Base-by-base conservation (phyloP, 2,113 vertebrate species). In the Turdus rufiventris region DNA sequence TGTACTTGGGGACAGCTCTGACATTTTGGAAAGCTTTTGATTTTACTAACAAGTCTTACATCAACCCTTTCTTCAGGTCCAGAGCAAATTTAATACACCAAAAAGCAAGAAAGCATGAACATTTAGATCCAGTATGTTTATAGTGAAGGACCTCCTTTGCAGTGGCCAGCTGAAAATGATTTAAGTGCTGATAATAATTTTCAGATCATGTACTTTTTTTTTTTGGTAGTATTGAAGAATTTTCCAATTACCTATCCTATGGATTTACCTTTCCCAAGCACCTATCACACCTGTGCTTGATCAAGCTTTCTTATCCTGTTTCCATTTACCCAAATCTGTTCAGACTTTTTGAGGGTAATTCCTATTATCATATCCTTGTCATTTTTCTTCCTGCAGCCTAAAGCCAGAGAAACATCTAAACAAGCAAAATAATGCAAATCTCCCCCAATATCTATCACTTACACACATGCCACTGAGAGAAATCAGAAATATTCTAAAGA, bases 11-110 rank as follows among this genome's bases (percentile, higher is more conserved):
- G 81, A 86, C 47, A 87, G 8, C 38, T 60, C 43, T 50, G 74
- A 90, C 45, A 83, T 89, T 89, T 76, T 73, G 76, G 86, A 95
- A 93, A 51, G 72, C 17, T 84, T 56, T 86, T 77, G 79, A 56
- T 87, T 87, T 88, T 60, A 74, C 56, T 70, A 53, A 34, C 14
- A 51, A 66, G 14, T 29, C 71, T 73, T 67, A 56, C 29, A 91
- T 63, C 68, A 91, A 85, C 2, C 4, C 38, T 63, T 58, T 58
- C 60, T 77, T 70, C 56, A 74, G 31, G 13, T 89, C 53, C 56
- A 57, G 40, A 83, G 34, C 18, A 73, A 76, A 76, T 66, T n/a
- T 67, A 77, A 74, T 33, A 72, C 21, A 14, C 25, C 12, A 43
- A 29, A 29, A 58, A 51, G 19, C 36, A 80, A 40, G 47, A 85